Base-by-base conservation (phyloP, 2,797 vertebrate genomes). In the Coranthus polyacanthus region DNA sequence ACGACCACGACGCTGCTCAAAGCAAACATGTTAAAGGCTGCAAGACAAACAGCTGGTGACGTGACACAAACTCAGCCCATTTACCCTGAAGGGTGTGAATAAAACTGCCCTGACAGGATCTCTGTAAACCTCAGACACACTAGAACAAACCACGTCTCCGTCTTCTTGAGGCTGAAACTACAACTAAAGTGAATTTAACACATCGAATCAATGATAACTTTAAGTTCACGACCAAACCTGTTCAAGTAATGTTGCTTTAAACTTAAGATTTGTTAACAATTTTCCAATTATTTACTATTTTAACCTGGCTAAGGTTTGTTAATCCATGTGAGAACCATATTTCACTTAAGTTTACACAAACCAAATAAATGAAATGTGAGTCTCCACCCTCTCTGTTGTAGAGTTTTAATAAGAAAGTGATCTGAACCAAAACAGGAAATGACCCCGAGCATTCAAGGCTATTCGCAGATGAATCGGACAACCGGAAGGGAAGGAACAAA, bases 401-500 rank as follows among this genome's bases (percentile, higher is more conserved):
- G 4, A 12, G 29, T 49, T 43, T 46, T 62, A 5, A 53, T 49
- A 15, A 49, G 15, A 62, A 32, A 59, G 12, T 3, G 11, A 17
- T 58, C 38, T 6, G 42, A 63, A 65, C 29, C 32, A 39, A 77
- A 75, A 64, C 72, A 81, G 84, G 82, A 85, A 79, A 62, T 80
- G 78, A 83, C 71, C 62, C 34, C 5, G 21, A 46, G 3, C 11
- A 1, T 57, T 69, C 46, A 34, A 43, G 63, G 63, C 26, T 56
- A 36, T 2, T 2, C 41, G 2, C 42, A 58, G 54, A 79, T 39
- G n/a, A 58, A 70, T 65, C 38, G 46, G 58, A 37, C 15, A 61
- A 18, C 29, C 22, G 22, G 55, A 81, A 49, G 49, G 17, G 59
- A 68, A 54, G 56, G 26, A 65, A 57, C 67, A 61, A 18, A n/a